Evolutionary conservation across 2,797 vertebrate species (phyloP).

Genomic region (Alectoris magna): DNA sequence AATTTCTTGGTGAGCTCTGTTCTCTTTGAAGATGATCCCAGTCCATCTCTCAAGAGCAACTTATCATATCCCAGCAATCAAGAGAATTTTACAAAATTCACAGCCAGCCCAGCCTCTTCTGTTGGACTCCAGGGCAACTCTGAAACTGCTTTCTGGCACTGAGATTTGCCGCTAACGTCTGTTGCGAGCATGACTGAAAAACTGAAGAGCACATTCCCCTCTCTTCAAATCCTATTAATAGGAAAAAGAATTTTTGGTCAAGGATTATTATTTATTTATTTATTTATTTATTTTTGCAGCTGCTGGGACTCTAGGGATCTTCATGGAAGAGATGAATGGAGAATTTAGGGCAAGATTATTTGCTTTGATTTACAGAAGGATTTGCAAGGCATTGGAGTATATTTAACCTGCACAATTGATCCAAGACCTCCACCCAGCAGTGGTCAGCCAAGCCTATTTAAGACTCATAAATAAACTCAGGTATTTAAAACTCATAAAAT

Average conservation of each 20-base stretch:
- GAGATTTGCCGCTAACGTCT: not conserved
- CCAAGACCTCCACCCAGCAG: not conserved
- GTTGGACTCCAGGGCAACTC: not conserved
- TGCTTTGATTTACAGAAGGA: not conserved
- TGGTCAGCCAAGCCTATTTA: not conserved
- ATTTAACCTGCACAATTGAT: not conserved
- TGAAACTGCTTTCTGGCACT: not conserved
- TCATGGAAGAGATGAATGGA: not conserved
- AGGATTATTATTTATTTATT: too few relatives aligned
- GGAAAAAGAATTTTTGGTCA: not conserved
- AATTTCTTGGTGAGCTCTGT: not conserved
- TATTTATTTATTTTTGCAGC: not conserved
- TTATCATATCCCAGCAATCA: rapidly evolving
- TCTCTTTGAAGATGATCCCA: not conserved
- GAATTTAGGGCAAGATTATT: not conserved
- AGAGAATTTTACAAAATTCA: not conserved
- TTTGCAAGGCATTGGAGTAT: not conserved
- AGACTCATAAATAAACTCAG: too few relatives aligned
- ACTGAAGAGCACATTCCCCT: not conserved
- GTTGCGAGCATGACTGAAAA: not conserved
- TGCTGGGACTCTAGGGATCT: not conserved
- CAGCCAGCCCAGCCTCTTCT: not conserved
- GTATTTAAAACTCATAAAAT: not conserved
- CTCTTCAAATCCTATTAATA: not conserved
- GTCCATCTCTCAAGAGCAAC: not conserved